phyloP scores from a whole-genome alignment of 2,888 invertebrate species.

The Heliconius charithonia region DNA sequence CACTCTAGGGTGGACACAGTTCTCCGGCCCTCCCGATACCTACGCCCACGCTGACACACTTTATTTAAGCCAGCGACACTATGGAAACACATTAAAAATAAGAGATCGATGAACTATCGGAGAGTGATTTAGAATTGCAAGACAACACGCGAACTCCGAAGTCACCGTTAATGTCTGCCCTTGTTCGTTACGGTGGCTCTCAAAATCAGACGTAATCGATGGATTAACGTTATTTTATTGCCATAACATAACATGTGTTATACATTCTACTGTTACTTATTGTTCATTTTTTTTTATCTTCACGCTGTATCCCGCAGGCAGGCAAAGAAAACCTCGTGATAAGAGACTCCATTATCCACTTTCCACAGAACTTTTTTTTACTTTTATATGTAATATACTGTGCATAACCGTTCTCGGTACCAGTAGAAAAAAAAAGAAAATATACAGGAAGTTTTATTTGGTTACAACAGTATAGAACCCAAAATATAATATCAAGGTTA shows the following conservation, averaged over 20 bases:
- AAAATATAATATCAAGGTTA: not conserved
- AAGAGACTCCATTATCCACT: too few species aligned
- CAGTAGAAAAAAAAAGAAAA: too few species aligned
- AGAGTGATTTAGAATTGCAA: constrained; percentile 58
- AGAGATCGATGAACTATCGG: constrained; percentile 65
- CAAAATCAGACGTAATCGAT: constrained; percentile 37
- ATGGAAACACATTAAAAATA: constrained; percentile 51
- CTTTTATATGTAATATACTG: too few species aligned
- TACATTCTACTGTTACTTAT: constrained; percentile 22
- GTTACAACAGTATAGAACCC: not conserved
- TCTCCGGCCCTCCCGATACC: too few species aligned
- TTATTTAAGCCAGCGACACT: constrained; percentile 47
- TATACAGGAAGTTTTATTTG: not conserved
- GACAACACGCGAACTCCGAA: constrained; percentile 61
- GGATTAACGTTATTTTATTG: constrained; percentile 36
- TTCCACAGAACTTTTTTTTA: too few species aligned
- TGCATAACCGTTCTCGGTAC: too few species aligned
- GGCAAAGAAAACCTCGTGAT: too few species aligned
- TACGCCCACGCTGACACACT: constrained; percentile 49
- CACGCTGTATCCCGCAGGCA: not conserved
- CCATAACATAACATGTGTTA: constrained; percentile 25
- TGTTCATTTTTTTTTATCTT: not conserved
- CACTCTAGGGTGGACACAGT: too few species aligned
- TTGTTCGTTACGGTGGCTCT: constrained; percentile 57
- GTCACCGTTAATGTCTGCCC: constrained; percentile 70